Base-by-base conservation (phyloP, 2,888 invertebrate genomes). In the Osedax fenrisi region DNA sequence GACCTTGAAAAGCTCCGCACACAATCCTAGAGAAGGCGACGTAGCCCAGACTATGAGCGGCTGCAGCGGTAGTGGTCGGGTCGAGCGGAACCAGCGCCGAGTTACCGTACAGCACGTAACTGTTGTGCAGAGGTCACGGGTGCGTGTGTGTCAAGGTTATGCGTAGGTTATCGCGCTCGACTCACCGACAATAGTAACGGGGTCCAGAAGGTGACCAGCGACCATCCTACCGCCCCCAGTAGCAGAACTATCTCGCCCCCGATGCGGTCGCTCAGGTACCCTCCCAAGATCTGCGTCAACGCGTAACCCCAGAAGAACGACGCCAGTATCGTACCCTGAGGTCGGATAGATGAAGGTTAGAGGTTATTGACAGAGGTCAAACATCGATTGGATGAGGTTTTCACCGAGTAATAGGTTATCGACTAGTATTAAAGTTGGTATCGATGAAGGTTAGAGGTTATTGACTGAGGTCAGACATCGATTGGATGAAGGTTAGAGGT, bases 261-360 rank as follows among this genome's bases (percentile, higher is more conserved):
- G 75, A 89, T 86, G 72, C 86, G 77, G 78, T 86, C 86, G 76
- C 86, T 86, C 23, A 86, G 79, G 76, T 84, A 83, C 2, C 86
- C 86, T 25, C 86, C 86, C n/a, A 85, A 80, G 67, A 85, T 80
- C 81, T 86, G 86, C 0, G 90, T 90, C 77, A 89, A 82, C 0
- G 89, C 89, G 80, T 90, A 90, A 69, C 90, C 90, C 89, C 90
- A 90, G 81, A 90, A 90, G 81, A 90, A 90, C 25, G 89, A 88
- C 24, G 89, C 89, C 26, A 90, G 83, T 70, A 90, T 88, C 0
- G 88, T 88, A n/a, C 90, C 90, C 84, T 84, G 79, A 3, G 78
- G 77, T 75, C 10, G 10, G 64, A 56, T 62, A 26, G 24, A 25
- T 17, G 25, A 26, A 25, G 23, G 69, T n/a, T 69, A 10, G 13